Conservation (phyloP, 2,113 vertebrate genomes). For the Charadrius vociferus region DNA sequence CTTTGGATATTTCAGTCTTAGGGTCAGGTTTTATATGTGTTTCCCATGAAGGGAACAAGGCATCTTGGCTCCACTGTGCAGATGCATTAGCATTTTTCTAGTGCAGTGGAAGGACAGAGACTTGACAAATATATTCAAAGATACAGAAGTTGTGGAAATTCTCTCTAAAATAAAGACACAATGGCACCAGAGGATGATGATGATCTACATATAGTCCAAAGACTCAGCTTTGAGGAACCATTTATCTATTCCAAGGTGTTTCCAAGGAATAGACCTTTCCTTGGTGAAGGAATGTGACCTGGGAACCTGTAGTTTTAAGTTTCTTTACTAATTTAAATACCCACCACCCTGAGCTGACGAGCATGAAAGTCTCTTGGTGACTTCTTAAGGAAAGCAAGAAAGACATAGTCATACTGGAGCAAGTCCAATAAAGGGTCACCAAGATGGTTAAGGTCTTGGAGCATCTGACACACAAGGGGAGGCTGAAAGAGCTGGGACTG, state of each 20-base stretch:
- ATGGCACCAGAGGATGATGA: background rate
- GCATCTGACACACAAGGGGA: background rate
- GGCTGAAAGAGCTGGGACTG: background rate
- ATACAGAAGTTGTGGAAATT: background rate
- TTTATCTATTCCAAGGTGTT: background rate
- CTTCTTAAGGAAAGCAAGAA: background rate
- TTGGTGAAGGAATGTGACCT: background rate
- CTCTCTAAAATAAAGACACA: background rate
- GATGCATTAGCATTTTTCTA: background rate
- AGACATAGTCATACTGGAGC: background rate
- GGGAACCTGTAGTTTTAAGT: background rate
- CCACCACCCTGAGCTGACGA: background rate
- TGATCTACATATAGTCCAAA: background rate
- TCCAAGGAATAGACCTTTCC: background rate
- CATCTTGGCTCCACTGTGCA: background rate
- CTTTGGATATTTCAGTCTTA: background rate
- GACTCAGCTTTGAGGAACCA: background rate
- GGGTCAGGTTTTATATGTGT: background rate
- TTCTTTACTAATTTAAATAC: background rate
- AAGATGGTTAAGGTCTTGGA: background rate
- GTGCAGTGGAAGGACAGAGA: background rate
- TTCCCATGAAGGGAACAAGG: background rate
- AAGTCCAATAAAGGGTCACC: background rate
- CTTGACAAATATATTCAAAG: background rate
- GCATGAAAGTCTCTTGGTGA: background rate